A percentile compares a stretch with the other conserved stretches of the same genome.
phyloP scores from a whole-genome alignment of 2,113 vertebrate genomes.

The Paratilapia polleni region DNA sequence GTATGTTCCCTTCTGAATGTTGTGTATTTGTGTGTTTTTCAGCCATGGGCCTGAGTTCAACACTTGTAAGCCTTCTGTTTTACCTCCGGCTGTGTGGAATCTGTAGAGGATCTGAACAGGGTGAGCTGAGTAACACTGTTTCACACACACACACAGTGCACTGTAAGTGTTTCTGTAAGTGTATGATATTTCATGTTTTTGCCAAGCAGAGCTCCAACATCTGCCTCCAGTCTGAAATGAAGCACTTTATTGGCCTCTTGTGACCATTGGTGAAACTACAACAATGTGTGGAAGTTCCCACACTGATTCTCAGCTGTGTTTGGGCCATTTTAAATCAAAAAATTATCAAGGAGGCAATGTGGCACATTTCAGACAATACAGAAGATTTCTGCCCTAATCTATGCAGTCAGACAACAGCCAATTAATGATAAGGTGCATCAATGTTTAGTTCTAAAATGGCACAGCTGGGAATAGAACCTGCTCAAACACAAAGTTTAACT shows the following conservation, averaged over 20 bases:
- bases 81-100: constrained; percentile 21
- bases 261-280: background rate
- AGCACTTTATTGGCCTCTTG: background rate
- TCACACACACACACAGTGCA: background rate
- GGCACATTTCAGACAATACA: background rate
- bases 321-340: background rate
- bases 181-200: background rate
- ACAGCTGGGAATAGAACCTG: no score
- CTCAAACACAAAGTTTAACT: no score
- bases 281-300: background rate
- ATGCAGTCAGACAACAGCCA: no score
- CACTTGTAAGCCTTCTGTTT: constrained; percentile 19
- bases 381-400: no score
- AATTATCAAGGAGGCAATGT: background rate
- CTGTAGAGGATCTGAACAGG: constrained; percentile 10
- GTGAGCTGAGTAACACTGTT: constrained; percentile 22
- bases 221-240: background rate
- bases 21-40: constrained; percentile 11
- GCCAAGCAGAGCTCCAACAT: background rate
- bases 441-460: no score
- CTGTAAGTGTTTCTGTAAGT: background rate
- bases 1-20: background rate
- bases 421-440: no score
- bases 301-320: background rate
- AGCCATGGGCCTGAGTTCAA: constrained; percentile 53